Evolutionary conservation across 1,140 invertebrate genomes (phyloP).

Genomic region (Propsilocerus akamusi): DNA sequence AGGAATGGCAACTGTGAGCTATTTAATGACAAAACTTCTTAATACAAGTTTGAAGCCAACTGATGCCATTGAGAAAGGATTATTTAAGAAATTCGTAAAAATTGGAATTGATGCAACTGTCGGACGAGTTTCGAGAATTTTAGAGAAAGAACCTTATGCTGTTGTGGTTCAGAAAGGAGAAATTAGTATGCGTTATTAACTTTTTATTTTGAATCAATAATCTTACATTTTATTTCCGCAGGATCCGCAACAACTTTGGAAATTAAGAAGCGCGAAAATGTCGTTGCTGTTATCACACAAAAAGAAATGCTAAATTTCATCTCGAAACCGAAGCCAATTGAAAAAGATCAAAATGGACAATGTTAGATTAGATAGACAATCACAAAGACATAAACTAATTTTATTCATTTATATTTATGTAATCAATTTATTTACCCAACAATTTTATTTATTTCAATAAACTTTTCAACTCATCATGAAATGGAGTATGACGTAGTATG

Average conservation of each 20-base stretch:
- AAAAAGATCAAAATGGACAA: no score
- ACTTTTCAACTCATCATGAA: no score
- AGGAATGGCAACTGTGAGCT: slow-evolving; percentile 33
- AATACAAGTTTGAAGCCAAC: slow-evolving; percentile 37
- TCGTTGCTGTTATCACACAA: not conserved
- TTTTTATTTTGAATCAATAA: not conserved
- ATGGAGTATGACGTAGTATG: no score
- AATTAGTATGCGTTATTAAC: not conserved
- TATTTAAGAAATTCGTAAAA: slow-evolving; percentile 57
- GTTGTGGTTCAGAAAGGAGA: slow-evolving; percentile 28
- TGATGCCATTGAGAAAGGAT: slow-evolving; percentile 42
- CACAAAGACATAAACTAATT: no score
- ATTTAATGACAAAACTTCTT: slow-evolving; percentile 49
- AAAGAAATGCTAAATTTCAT: not conserved
- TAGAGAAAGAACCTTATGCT: slow-evolving; percentile 64
- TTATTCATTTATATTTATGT: no score
- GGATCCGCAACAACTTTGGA: not conserved
- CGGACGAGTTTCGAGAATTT: slow-evolving; percentile 52
- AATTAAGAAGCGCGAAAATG: not conserved
- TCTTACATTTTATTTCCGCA: not conserved
- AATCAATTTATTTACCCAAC: no score
- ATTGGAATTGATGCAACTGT: slow-evolving; percentile 41
- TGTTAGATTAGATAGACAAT: no score
- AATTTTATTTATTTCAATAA: no score
- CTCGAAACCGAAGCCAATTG: no score